These are phyloP conservation scores for Malurus splendens DNA, from an alignment of 2,797 vertebrate genomes.

Conservation along the genomic window DNA sequence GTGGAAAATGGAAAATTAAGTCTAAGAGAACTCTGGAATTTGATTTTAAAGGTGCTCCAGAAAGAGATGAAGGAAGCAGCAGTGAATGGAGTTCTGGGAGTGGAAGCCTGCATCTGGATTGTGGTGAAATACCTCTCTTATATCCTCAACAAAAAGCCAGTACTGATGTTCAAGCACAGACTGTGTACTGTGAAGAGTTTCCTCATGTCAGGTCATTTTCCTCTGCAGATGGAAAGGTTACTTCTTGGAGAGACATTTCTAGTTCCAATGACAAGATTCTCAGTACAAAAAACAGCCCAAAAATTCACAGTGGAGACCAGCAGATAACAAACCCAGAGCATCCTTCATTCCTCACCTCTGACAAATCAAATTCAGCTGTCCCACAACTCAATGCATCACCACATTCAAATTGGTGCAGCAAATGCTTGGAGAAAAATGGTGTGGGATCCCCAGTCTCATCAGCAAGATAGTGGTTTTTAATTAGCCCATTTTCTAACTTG, in stretches of 20 bases:
- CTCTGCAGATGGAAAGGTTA: neutral
- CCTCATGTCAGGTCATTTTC: neutral
- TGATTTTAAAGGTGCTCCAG: constrained; percentile 72
- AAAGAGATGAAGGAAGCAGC: constrained; percentile 70
- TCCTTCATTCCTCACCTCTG: neutral
- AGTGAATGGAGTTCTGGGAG: constrained; percentile 69
- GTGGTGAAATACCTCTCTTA: neutral
- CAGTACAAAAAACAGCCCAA: neutral
- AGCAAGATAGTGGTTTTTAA: constrained; percentile 67
- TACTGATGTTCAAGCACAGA: neutral
- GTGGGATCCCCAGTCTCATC: neutral
- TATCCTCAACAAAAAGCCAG: neutral
- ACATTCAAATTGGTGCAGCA: constrained; percentile 10
- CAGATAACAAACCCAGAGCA: neutral
- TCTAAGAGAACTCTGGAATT: constrained; percentile 5
- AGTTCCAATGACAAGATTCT: neutral
- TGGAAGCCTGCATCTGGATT: constrained; percentile 19
- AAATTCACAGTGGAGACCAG: neutral
- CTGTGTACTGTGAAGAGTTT: neutral
- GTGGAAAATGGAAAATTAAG: neutral
- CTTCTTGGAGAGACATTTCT: neutral
- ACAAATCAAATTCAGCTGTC: neutral
- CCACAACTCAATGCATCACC: neutral
- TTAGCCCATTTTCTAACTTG: constrained; percentile 36
- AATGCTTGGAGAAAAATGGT: constrained; percentile 7